phyloP scores from a whole-genome alignment of 2,113 vertebrate genomes.

The Bothrops jararaca region DNA sequence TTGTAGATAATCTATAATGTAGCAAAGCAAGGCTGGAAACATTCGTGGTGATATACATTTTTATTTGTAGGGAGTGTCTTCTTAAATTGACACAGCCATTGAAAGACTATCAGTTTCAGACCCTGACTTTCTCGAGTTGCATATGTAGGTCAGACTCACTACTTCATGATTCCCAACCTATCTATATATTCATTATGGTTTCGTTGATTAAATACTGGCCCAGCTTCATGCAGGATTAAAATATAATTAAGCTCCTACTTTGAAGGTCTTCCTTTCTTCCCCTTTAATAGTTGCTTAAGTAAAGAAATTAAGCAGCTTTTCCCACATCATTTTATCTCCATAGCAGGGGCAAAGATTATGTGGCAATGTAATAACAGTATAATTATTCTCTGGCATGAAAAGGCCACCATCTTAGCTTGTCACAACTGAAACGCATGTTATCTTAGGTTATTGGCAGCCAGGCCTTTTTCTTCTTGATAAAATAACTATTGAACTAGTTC shows the following conservation, averaged over 20 bases:
- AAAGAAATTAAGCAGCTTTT: not conserved
- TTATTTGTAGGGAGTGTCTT: not conserved
- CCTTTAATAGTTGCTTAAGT: not conserved
- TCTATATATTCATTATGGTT: not conserved
- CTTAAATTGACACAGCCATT: not conserved
- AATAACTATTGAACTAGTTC: not conserved
- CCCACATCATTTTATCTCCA: not conserved
- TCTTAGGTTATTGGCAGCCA: not conserved
- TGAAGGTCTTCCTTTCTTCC: not conserved
- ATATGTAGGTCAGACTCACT: not conserved
- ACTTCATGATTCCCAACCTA: not conserved
- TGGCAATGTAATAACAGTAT: not conserved
- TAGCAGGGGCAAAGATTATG: not conserved
- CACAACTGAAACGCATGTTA: not conserved
- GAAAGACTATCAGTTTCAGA: not conserved
- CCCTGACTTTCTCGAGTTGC: not conserved
- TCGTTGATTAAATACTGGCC: not conserved
- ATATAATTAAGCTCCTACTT: not conserved
- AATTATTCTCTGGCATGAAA: not conserved
- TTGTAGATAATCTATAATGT: not conserved
- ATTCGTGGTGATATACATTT: not conserved
- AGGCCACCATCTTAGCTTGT: not conserved
- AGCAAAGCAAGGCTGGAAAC: not conserved
- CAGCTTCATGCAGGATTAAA: not conserved
- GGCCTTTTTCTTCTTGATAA: not conserved